A percentile compares a stretch with the other conserved stretches of the same genome.
phyloP scores from a whole-genome alignment of 2,113 vertebrate genomes.

The Cephalopholis sonnerati region DNA sequence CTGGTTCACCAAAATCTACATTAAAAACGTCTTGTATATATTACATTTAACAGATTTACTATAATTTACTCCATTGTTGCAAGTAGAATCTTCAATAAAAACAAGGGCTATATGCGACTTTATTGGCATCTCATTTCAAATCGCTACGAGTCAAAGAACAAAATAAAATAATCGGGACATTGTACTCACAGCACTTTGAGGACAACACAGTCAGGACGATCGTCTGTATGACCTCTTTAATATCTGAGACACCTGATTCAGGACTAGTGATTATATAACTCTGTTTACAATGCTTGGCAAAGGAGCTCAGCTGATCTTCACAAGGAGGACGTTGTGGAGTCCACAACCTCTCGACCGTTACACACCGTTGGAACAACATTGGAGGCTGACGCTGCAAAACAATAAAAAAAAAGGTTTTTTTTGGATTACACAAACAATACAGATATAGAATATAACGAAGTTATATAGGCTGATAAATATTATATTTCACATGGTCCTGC shows the following conservation, averaged over 20 bases:
- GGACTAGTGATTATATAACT: constrained; percentile 82
- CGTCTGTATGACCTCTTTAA: constrained; percentile 77
- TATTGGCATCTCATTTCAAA: constrained; percentile 80
- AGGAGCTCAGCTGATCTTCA: constrained; percentile 83
- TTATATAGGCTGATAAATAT: no score
- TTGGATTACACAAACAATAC: neutral
- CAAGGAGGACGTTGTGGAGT: constrained; percentile 97
- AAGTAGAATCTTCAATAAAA: constrained; percentile 84
- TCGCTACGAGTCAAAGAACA: constrained; percentile 81
- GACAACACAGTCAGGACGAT: constrained; percentile 83
- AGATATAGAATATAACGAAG: neutral
- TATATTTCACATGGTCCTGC: neutral
- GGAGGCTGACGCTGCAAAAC: constrained; percentile 86
- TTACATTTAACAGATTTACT: constrained; percentile 88
- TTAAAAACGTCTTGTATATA: constrained; percentile 86
- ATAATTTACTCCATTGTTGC: constrained; percentile 84
- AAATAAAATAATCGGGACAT: constrained; percentile 81
- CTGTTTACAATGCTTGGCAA: constrained; percentile 77
- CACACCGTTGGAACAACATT: constrained; percentile 95
- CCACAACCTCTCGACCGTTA: constrained; percentile 96
- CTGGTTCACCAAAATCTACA: constrained; percentile 88
- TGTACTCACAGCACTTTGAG: constrained; percentile 87
- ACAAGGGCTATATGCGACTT: constrained; percentile 80
- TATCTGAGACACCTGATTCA: constrained; percentile 84
- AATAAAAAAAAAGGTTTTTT: constrained; percentile 13